These are phyloP conservation scores for Corythornis vintsioides DNA, from an alignment of 2,113 vertebrate genomes.

Conservation along the genomic window DNA sequence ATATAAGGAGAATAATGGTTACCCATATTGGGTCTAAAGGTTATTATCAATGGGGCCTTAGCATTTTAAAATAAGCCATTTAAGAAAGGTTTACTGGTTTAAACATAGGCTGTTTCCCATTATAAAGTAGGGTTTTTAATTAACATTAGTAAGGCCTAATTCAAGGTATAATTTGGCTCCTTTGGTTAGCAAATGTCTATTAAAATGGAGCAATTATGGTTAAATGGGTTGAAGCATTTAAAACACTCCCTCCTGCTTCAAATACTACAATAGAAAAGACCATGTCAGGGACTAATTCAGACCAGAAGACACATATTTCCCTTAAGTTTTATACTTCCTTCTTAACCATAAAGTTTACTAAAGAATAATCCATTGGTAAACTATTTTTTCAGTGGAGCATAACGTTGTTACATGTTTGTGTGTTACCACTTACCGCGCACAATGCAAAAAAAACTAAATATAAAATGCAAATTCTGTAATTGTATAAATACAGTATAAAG, in stretches of 20 bases:
- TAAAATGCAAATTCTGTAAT: neutral
- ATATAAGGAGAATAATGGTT: constrained; percentile 30
- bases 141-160: constrained; percentile 78
- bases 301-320: constrained; percentile 59
- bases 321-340: constrained; percentile 27
- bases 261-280: constrained; percentile 44
- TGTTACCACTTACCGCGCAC: neutral
- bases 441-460: neutral
- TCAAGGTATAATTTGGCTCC: constrained; percentile 78
- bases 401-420: neutral
- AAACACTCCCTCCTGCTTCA: constrained; percentile 44
- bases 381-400: neutral
- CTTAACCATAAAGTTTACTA: constrained; percentile 31
- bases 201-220: constrained; percentile 79
- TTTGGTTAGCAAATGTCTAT: constrained; percentile 76
- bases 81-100: constrained; percentile 58
- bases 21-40: constrained; percentile 22
- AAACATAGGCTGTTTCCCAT: constrained; percentile 72
- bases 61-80: constrained; percentile 70
- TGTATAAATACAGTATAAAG: neutral
- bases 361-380: constrained; percentile 9
- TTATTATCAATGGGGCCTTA: constrained; percentile 48
- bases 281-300: constrained; percentile 56
- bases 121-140: constrained; percentile 78
- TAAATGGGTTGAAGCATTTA: constrained; percentile 77